Evolutionary conservation across 2,113 vertebrate genomes (phyloP).

Genomic region (Myotis davidii): DNA sequence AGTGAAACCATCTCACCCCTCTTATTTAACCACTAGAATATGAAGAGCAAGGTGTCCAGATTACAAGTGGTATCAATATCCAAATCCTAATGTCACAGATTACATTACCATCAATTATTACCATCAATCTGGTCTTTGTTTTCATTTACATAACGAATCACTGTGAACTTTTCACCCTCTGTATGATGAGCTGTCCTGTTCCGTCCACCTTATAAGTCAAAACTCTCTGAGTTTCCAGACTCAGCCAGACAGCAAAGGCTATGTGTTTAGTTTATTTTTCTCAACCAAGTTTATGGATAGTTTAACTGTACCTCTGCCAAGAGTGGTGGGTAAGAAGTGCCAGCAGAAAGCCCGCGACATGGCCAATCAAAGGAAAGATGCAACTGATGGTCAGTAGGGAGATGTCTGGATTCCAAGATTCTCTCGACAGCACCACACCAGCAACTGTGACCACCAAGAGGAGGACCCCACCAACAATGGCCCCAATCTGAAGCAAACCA

Average conservation of each 20-base stretch:
- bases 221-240: background rate
- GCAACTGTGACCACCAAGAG: constrained; percentile 73
- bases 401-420: constrained; percentile 76
- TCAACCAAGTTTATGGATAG: background rate
- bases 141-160: background rate
- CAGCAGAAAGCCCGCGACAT: constrained; percentile 78
- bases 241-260: background rate
- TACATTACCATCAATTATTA: too few species aligned
- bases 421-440: constrained; percentile 74
- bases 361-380: constrained; percentile 81
- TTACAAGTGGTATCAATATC: background rate
- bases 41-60: background rate
- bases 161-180: background rate
- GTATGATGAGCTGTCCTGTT: background rate
- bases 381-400: constrained; percentile 78
- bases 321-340: constrained; percentile 79
- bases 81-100: background rate
- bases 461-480: constrained; percentile 72
- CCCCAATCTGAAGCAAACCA: constrained; percentile 74
- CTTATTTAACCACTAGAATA: background rate
- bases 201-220: background rate
- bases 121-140: background rate
- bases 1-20: background rate
- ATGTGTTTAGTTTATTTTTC: background rate
- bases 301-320: constrained; percentile 81